Percentiles rank a stretch among this genome's conserved stretches.
Evolutionary conservation across 2,113 vertebrate species (phyloP).

Genomic region (Hydropotes inermis): DNA sequence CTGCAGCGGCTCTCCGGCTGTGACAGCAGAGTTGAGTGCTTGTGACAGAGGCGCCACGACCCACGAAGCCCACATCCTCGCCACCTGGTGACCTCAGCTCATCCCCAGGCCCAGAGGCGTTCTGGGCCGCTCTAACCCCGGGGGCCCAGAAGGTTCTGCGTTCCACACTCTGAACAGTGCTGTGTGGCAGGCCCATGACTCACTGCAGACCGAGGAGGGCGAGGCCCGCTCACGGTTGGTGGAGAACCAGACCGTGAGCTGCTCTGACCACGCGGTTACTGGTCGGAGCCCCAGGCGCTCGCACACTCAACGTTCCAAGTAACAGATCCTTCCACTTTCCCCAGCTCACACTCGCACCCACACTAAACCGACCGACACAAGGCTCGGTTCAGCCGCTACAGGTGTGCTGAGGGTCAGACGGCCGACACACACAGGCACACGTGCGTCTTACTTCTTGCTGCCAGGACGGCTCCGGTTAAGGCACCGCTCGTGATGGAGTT

Average conservation of each 20-base stretch:
- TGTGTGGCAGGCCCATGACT: not conserved
- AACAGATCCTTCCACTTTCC: not conserved
- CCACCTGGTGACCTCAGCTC: not conserved
- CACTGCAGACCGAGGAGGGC: not conserved
- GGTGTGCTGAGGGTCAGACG: fast-evolving
- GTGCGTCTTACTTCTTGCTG: slow-evolving; percentile 90
- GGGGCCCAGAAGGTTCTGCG: not conserved
- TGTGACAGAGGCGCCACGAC: not conserved
- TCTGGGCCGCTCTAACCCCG: not conserved
- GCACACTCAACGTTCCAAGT: not conserved
- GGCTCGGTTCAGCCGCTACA: not conserved
- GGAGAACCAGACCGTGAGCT: not conserved
- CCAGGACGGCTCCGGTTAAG: slow-evolving; percentile 95
- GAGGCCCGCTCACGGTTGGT: not conserved
- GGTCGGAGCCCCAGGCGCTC: not conserved
- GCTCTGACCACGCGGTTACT: not conserved
- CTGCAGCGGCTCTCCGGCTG: not conserved
- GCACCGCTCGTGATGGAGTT: slow-evolving; percentile 98
- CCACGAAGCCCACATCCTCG: not conserved
- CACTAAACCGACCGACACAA: not conserved
- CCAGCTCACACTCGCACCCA: not conserved
- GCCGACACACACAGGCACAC: fast-evolving
- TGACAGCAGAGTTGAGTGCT: not conserved
- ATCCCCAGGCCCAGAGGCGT: not conserved
- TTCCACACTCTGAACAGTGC: not conserved